Evolutionary conservation across 2,113 vertebrate species (phyloP).

Genomic region (Glareola pratincola): DNA sequence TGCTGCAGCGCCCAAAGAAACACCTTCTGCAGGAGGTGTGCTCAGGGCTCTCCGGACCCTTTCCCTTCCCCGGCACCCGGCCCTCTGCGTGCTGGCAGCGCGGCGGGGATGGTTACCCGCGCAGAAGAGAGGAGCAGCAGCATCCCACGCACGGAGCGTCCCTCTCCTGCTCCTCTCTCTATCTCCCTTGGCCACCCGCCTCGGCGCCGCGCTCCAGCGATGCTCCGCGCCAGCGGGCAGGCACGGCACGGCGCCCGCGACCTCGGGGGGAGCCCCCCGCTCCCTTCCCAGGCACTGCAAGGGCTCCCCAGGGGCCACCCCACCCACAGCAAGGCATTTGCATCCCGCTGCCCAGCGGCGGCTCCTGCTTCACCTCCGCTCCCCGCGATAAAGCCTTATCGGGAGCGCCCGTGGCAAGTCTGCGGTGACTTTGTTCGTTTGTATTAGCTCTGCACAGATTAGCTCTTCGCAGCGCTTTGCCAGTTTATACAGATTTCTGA

Average conservation of each 20-base stretch:
- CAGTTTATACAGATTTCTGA: slow-evolving; percentile 56
- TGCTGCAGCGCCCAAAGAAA: not conserved
- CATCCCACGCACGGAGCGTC: accelerated
- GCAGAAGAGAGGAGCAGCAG: not conserved
- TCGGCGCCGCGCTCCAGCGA: accelerated
- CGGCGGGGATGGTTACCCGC: accelerated
- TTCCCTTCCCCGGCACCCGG: not conserved
- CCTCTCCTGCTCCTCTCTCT: not conserved
- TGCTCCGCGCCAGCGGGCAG: not conserved
- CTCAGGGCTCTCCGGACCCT: not conserved
- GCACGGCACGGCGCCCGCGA: no score
- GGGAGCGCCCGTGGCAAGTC: slow-evolving; percentile 48
- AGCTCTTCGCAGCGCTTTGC: slow-evolving; percentile 57
- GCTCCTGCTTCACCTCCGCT: slow-evolving; percentile 46
- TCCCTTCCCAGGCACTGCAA: accelerated
- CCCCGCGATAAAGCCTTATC: slow-evolving; percentile 62
- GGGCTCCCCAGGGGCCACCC: not conserved
- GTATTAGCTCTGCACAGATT: slow-evolving; percentile 60
- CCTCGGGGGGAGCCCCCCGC: not conserved
- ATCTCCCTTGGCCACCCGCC: not conserved
- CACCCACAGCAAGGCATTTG: not conserved
- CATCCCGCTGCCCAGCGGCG: slow-evolving; percentile 4
- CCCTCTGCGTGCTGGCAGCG: not conserved
- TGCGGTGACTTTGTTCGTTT: slow-evolving; percentile 48
- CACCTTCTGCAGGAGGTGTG: not conserved